Base-by-base conservation (phyloP, 2,797 vertebrate genomes). In the Scomberomorus guttatus region DNA sequence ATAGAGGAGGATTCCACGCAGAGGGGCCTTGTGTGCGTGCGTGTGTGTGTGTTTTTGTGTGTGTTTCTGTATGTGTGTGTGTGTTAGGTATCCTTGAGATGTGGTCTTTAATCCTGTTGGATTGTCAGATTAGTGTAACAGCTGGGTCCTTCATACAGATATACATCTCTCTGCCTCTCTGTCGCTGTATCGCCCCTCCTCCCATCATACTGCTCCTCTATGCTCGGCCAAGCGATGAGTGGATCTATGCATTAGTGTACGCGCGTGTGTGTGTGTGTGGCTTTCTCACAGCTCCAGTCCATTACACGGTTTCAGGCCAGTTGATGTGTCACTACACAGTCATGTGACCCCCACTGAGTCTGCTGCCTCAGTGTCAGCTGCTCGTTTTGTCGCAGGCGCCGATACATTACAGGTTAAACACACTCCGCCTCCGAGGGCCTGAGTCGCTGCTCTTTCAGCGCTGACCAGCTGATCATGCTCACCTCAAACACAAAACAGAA, bases 81-180 rank as follows among this genome's bases (percentile, higher is more conserved):
- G 44, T 42, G 46, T 15, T 24, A 13, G 51, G 72, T 20, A 66
- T 84, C 75, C 79, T 75, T 80, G 65, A 83, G 84, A 91, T 88
- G 80, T 86, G 75, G 85, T 82, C 89, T 91, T 90, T 93, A 94
- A 96, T 95, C 95, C 92, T 79, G 74, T 54, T 83, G 91, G 92
- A 95, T 95, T 94, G 94, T 90, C 87, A 92, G 93, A 95, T 95
- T 93, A 93, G 80, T 91, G 90, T 89, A 92, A 93, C 94, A 94
- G 89, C 92, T 94, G 94, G 92, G 86, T 77, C 86, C 89, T 88
- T 91, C 91, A 88, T 83, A 72, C 85, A 87, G 82, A 91, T 91
- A 85, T 89, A 85, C 87, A 90, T 92, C 87, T 82, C 56, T 75
- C 24, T 75, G 58, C 37, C 58, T 68, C 79, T 27, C 72, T 83